These are phyloP conservation scores for Astyanax mexicanus DNA, from an alignment of 2,797 vertebrate species.

Conservation along the genomic window DNA sequence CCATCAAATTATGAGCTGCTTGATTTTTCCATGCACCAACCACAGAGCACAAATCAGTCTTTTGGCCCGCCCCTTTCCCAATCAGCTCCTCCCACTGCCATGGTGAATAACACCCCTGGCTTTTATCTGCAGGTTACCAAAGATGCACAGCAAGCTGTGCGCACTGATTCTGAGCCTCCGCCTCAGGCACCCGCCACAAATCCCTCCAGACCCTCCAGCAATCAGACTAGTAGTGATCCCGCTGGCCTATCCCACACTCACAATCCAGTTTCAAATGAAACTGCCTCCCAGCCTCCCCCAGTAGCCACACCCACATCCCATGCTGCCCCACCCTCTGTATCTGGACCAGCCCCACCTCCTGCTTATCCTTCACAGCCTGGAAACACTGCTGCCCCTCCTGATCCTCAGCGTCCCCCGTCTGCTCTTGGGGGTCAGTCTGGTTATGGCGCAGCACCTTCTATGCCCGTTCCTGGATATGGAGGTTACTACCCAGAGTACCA, in stretches of 20 bases:
- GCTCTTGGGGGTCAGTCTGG: constrained; percentile 80
- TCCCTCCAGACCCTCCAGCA: constrained; percentile 58
- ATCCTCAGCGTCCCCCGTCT: constrained; percentile 81
- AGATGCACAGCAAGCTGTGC: constrained; percentile 79
- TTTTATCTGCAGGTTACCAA: constrained; percentile 96
- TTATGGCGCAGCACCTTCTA: constrained; percentile 73
- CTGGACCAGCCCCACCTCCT: constrained; percentile 46
- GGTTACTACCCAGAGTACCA: constrained; percentile 82
- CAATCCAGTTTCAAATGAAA: constrained; percentile 45
- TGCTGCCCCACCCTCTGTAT: constrained; percentile 35
- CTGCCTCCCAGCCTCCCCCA: constrained; percentile 56
- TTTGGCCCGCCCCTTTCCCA: constrained; percentile 66
- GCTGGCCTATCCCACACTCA: constrained; percentile 39
- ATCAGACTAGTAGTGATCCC: constrained; percentile 55
- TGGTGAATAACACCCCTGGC: constrained; percentile 76
- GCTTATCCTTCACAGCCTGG: constrained; percentile 61
- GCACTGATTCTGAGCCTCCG: constrained; percentile 61
- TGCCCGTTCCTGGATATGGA: constrained; percentile 69
- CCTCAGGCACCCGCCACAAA: constrained; percentile 29
- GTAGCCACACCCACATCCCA: constrained; percentile 62
- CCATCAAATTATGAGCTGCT: constrained; percentile 80
- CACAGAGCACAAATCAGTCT: constrained; percentile 74
- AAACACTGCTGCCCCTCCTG: constrained; percentile 61
- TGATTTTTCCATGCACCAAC: constrained; percentile 86
- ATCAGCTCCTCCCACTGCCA: constrained; percentile 64